Evolutionary conservation across 2,888 invertebrate genomes (phyloP), one percentile per base, ranked within the genome.

Genomic region (Seira musarum): DNA sequence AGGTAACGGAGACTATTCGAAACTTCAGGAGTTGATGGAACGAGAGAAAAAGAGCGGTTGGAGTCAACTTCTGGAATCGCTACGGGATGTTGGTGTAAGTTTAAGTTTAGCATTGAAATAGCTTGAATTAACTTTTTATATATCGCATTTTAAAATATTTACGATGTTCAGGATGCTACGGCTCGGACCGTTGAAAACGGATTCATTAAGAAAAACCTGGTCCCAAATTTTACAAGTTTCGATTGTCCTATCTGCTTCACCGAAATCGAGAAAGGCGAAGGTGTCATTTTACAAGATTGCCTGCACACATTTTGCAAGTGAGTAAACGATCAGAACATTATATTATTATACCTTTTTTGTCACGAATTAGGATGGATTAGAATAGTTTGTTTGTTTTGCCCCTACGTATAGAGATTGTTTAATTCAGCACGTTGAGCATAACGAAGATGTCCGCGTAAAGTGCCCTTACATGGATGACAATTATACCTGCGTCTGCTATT

Each of bases 211-310:
- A 91, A 92, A 80, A 93, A 95, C 85, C 89, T 95, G 22, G 93
- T 96, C 19, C 90, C 91, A 3, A 96, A 94, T 88, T 89, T 90
- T 0, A 94, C 94, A 87, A 88, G 89, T 8, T 96, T 96, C 88
- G 94, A 95, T 87, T 97, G 97, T 88, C 91, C 93, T n/a, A 92
- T 97, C 84, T 97, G 97, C 88, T 92, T 95, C 88, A 90, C 91
- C 76, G 92, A 92, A 75, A 93, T 93, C 85, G 89, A 89, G 2
- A 89, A 91, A 0, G 91, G 91, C 0, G 91, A 92, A 69, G 97
- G 96, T 0, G 93, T 93, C 1, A 92, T 95, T 17, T 90, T 97
- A 24, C 91, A 95, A 68, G 96, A 97, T 87, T 97, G 97, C 89
- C 91, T 96, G 53, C 96, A 97, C 89, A 91, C 92, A 81, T 96